Evolutionary conservation across 2,797 vertebrate species (phyloP), one percentile per base, ranked within the genome.

Genomic region (Todus mexicanus): DNA sequence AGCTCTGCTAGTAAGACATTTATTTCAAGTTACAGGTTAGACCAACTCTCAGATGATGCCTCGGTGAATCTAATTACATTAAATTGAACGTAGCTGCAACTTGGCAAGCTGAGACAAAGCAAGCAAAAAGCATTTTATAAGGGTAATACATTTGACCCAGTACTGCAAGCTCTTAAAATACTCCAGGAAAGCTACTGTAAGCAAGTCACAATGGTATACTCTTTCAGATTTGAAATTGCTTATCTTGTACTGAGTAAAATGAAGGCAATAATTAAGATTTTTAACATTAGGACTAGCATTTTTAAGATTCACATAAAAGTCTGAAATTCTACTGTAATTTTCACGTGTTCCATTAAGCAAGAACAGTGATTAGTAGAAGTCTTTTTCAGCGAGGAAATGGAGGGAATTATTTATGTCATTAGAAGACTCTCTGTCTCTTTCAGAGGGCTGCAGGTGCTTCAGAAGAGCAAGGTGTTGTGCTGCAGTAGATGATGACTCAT

Each of bases 401-500:
- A 35, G 51, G 75, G 56, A 70, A 87, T 92, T 93, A 37, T 26
- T 10, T 54, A 20, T 88, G 68, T 92, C 42, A 64, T 95, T 94
- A 89, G 89, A 93, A 93, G 87, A 45, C 54, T 70, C 57, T 48
- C 4, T 12, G 13, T 78, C 48, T 61, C 54, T 90, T 85, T 73
- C 71, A 84, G 92, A 96, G 69, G 68, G 53, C 87, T 96, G 89
- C 87, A 82, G 84, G 78, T 90, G 54, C 84, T 80, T 87, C 74
- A 53, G 48, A 79, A 92, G 95, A 95, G 88, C 71, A 90, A 71
- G 43, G 33, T 81, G 56, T 96, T 93, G 73, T 92, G 86, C 94
- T 96, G 97, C 98, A 97, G 95, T 94, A 91, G 74, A 66, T 97
- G 97, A 97, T 97, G 97, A 98, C 97, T 98, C 97, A 97, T 95